Evolutionary conservation across 2,113 vertebrate genomes (phyloP).

Genomic region (Ellobius talpinus): DNA sequence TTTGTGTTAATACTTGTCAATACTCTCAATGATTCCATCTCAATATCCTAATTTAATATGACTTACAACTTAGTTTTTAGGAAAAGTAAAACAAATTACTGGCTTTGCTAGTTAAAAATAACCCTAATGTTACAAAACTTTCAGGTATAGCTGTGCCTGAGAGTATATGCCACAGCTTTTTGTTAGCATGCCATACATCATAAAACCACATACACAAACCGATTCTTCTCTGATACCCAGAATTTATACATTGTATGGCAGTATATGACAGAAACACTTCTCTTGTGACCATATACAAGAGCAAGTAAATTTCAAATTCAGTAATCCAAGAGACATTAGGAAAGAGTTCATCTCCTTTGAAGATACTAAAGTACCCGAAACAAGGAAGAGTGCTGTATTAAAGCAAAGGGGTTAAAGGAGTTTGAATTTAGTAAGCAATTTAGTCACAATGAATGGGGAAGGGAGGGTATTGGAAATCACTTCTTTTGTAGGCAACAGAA

Average conservation of each 20-base stretch:
- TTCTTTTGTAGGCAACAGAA: not conserved
- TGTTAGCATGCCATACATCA: not conserved
- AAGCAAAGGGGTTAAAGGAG: not conserved
- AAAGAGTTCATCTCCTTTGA: not conserved
- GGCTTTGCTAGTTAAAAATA: not conserved
- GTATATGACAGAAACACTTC: not conserved
- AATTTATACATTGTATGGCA: not conserved
- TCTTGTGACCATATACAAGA: not conserved
- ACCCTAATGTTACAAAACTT: not conserved
- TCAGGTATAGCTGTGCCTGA: not conserved
- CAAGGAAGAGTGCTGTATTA: not conserved
- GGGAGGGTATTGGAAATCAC: not conserved
- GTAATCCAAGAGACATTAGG: not conserved
- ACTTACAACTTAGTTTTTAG: not conserved
- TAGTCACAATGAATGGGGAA: not conserved
- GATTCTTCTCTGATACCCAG: not conserved
- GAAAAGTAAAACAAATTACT: conserved; percentile 52
- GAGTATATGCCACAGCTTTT: not conserved
- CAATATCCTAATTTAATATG: conserved; percentile 24
- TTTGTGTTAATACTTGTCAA: not conserved
- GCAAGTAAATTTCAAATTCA: not conserved
- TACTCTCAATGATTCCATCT: conserved; percentile 18
- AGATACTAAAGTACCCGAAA: not conserved
- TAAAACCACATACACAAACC: not conserved
- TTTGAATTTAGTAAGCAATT: not conserved